Percentiles rank a stretch among this genome's conserved stretches.
Conservation (phyloP, 2,113 vertebrate species). For the Percina caprodes region DNA sequence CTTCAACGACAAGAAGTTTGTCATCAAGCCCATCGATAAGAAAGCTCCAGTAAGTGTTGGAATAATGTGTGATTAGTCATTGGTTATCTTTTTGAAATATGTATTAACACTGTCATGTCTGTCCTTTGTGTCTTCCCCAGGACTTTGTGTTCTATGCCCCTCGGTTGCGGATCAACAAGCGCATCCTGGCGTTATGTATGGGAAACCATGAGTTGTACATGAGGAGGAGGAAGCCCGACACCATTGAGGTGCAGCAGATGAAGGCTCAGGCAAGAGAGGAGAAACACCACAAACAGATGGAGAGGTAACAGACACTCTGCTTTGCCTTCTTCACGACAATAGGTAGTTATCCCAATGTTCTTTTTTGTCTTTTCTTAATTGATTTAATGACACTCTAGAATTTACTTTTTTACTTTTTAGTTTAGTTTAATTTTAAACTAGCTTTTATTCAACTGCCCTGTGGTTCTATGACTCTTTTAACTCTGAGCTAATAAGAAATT, state of each 20-base stretch:
- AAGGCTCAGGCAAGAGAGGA: slow-evolving; percentile 98
- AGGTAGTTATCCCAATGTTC: too few relatives aligned
- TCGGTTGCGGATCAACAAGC: slow-evolving; percentile 96
- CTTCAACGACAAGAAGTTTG: slow-evolving; percentile 98
- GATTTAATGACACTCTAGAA: background rate
- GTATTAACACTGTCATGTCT: fast-evolving
- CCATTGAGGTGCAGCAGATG: slow-evolving; percentile 99
- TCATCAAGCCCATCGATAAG: slow-evolving; percentile 98
- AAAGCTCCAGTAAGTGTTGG: slow-evolving; percentile 92
- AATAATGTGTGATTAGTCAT: fast-evolving
- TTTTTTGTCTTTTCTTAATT: background rate
- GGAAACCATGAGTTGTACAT: slow-evolving; percentile 99
- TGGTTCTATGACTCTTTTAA: too few relatives aligned
- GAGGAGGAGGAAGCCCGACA: slow-evolving; percentile 97
- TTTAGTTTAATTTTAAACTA: too few relatives aligned
- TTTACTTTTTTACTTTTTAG: too few relatives aligned
- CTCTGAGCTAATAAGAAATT: too few relatives aligned
- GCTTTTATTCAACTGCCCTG: too few relatives aligned
- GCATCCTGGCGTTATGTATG: slow-evolving; percentile 98
- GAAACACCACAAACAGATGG: slow-evolving; percentile 98
- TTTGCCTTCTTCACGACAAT: background rate
- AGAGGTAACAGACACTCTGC: slow-evolving; percentile 85
- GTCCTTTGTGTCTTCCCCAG: slow-evolving; percentile 69
- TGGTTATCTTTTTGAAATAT: too few relatives aligned
- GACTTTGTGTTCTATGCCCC: slow-evolving; percentile 98